Percentiles rank a stretch among this genome's conserved stretches.
Evolutionary conservation across 2,888 invertebrate species (phyloP).

Genomic region (Eupithecia inturbata): DNA sequence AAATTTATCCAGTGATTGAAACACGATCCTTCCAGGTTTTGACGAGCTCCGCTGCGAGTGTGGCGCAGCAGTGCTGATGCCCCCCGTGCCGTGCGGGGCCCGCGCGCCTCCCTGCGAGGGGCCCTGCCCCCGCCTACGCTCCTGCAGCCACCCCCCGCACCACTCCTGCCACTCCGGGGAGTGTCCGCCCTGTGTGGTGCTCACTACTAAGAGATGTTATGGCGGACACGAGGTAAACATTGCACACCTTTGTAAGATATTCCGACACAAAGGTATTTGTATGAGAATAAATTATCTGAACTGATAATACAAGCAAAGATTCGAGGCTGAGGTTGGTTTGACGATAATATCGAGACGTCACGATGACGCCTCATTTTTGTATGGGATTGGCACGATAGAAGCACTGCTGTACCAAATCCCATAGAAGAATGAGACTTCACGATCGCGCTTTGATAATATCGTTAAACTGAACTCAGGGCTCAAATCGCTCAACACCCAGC

Average conservation of each 20-base stretch:
- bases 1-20: too few species aligned
- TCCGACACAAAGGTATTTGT: too few species aligned
- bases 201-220: conserved; percentile 74
- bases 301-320: too few species aligned
- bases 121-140: conserved; percentile 89
- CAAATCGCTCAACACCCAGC: background rate
- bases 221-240: conserved; percentile 17
- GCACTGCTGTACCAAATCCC: too few species aligned
- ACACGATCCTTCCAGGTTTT: conserved; percentile 81
- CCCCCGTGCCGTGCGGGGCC: conserved; percentile 97
- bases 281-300: too few species aligned
- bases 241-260: background rate
- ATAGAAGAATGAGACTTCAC: too few species aligned
- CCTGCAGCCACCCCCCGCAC: conserved; percentile 92
- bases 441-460: too few species aligned
- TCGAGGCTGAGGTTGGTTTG: too few species aligned
- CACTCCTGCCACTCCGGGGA: conserved; percentile 91
- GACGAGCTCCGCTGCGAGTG: conserved; percentile 96
- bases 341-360: too few species aligned
- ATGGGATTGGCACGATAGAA: too few species aligned
- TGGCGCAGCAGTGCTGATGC: conserved; percentile 92
- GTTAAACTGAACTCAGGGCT: background rate
- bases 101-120: conserved; percentile 91
- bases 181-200: conserved; percentile 86
- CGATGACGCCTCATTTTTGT: too few species aligned